Conservation (phyloP, 92 coral and sea anemone species). For the Zoanthus sociatus region DNA sequence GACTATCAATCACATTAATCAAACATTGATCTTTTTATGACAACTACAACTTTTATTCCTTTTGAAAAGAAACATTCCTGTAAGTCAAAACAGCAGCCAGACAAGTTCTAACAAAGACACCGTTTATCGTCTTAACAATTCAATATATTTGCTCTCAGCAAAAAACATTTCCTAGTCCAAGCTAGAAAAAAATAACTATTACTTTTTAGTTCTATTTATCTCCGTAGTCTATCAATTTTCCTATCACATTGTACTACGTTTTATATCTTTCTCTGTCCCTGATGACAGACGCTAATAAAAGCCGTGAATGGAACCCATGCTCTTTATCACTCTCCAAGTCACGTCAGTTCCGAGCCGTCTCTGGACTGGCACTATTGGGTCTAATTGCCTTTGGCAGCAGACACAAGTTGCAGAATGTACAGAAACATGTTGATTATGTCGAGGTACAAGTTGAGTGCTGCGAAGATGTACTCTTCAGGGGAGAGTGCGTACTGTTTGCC, state of each 20-base stretch:
- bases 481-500: slow-evolving; percentile 94
- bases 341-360: not conserved
- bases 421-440: slow-evolving; percentile 97
- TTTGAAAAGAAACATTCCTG: no score
- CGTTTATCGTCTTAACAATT: no score
- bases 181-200: not conserved
- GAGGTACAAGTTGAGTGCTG: slow-evolving; percentile 95
- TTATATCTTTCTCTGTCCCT: not conserved
- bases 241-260: not conserved
- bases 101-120: no score
- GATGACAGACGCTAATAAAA: not conserved
- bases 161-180: no score
- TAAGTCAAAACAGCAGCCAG: no score
- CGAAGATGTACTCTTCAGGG: slow-evolving; percentile 98
- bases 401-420: slow-evolving; percentile 87
- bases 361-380: not conserved
- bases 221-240: not conserved
- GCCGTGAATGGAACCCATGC: not conserved
- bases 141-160: no score
- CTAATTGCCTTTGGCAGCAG: slow-evolving; percentile 92
- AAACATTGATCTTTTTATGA: no score
- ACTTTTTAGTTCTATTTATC: not conserved
- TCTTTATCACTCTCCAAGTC: not conserved
- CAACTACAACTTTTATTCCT: no score
- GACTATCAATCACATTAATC: no score